Percentiles rank a stretch among this genome's conserved stretches.
Conservation (phyloP, 2,888 invertebrate species). For the Agriopis leucophaearia region DNA sequence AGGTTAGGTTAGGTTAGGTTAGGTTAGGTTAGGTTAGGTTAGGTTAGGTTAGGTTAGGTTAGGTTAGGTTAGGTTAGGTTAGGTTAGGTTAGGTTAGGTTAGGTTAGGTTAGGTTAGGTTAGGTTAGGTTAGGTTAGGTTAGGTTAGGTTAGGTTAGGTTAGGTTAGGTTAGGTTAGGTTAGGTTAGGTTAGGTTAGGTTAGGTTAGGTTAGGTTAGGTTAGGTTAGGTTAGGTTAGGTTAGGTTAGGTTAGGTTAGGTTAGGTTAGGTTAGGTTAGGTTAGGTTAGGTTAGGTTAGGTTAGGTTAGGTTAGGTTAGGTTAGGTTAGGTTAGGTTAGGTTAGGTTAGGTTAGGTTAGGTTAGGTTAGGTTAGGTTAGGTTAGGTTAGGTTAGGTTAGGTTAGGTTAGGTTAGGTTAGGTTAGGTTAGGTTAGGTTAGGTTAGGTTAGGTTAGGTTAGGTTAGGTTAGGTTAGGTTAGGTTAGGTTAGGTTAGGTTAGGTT, state of each 20-base stretch:
- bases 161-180: slow-evolving; percentile 7
- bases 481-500: slow-evolving; percentile 27
- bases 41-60: slow-evolving; percentile 14
- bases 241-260: slow-evolving; percentile 30
- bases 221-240: slow-evolving; percentile 27
- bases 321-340: slow-evolving; percentile 34
- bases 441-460: slow-evolving; percentile 31
- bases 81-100: slow-evolving; percentile 35
- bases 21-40: slow-evolving; percentile 16
- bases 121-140: slow-evolving; percentile 27
- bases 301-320: slow-evolving; percentile 41
- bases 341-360: slow-evolving; percentile 43
- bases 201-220: slow-evolving; percentile 29
- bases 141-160: slow-evolving; percentile 15
- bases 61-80: slow-evolving; percentile 28
- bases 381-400: slow-evolving; percentile 30
- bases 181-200: slow-evolving; percentile 32
- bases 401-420: slow-evolving; percentile 42
- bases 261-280: slow-evolving; percentile 20
- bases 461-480: slow-evolving; percentile 30
- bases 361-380: slow-evolving; percentile 39
- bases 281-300: slow-evolving; percentile 25
- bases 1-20: neutral
- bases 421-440: slow-evolving; percentile 30
- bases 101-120: slow-evolving; percentile 25